Conservation (phyloP, 2,888 invertebrate species). For the Catonia carolina region DNA sequence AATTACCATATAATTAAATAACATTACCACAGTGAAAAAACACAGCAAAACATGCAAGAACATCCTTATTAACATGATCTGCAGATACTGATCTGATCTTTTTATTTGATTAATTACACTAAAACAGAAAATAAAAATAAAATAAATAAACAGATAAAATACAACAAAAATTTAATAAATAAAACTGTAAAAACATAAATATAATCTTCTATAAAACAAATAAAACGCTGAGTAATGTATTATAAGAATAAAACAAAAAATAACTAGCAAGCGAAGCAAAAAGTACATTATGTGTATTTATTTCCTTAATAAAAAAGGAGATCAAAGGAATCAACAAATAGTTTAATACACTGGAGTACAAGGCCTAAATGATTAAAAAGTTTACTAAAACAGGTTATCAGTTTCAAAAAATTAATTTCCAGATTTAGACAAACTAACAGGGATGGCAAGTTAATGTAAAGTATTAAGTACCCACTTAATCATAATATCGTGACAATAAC, state of each 20-base stretch:
- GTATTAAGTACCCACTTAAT: too few species aligned
- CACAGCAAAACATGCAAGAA: constrained; percentile 16
- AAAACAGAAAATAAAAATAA: constrained; percentile 2
- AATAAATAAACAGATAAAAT: constrained; percentile 19
- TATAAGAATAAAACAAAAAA: constrained; percentile 14
- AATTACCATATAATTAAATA: constrained; percentile 7
- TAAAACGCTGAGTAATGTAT: too few species aligned
- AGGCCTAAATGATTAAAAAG: too few species aligned
- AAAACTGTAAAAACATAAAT: constrained; percentile 14
- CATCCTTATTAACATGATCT: not conserved
- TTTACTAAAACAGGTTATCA: too few species aligned
- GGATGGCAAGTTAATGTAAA: too few species aligned
- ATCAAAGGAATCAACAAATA: too few species aligned
- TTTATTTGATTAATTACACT: not conserved
- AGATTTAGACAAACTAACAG: too few species aligned
- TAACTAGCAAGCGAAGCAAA: constrained; percentile 12
- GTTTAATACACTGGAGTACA: too few species aligned
- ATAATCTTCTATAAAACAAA: constrained; percentile 26
- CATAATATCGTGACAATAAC: too few species aligned
- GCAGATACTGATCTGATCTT: not conserved
- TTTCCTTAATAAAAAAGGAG: too few species aligned
- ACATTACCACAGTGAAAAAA: constrained; percentile 1
- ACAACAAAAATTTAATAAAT: constrained; percentile 23
- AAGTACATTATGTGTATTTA: too few species aligned
- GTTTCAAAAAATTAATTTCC: too few species aligned